These are phyloP conservation scores for Apistogramma diplotaenia DNA, from an alignment of 2,113 vertebrate genomes.

Conservation along the genomic window DNA sequence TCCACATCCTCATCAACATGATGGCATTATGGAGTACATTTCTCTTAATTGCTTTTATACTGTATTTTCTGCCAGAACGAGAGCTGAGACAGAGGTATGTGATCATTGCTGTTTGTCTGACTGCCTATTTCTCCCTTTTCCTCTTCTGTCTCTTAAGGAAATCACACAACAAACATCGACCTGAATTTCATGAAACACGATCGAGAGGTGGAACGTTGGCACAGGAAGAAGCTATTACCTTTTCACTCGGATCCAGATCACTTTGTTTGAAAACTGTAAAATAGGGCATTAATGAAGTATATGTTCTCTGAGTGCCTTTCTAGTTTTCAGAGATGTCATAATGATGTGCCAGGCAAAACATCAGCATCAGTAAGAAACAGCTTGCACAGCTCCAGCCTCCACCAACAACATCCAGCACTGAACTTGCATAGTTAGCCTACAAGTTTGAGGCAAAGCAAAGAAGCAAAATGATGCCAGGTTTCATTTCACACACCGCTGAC, in stretches of 20 bases:
- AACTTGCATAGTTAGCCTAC: not conserved
- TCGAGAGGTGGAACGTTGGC: not conserved
- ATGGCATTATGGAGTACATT: not conserved
- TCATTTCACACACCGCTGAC: constrained; percentile 39
- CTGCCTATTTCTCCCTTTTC: not conserved
- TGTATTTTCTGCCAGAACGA: not conserved
- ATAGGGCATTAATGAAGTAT: not conserved
- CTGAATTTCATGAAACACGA: not conserved
- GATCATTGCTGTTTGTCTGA: not conserved
- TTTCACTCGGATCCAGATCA: not conserved
- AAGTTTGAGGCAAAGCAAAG: not conserved
- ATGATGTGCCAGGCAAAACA: not conserved
- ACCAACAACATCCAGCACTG: not conserved
- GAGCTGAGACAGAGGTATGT: not conserved
- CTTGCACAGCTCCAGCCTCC: not conserved
- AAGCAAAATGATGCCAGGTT: constrained; percentile 3
- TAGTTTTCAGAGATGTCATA: not conserved
- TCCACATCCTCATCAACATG: not conserved
- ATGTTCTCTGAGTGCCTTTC: not conserved
- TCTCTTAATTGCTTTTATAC: not conserved
- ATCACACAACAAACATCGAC: not conserved
- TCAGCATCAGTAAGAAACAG: not conserved
- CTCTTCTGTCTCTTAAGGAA: not conserved
- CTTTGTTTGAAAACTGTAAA: not conserved
- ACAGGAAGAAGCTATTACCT: not conserved